Evolutionary conservation across 2,888 invertebrate species (phyloP), one percentile per base, ranked within the genome.

Genomic region (Asteroscopus sphinx): DNA sequence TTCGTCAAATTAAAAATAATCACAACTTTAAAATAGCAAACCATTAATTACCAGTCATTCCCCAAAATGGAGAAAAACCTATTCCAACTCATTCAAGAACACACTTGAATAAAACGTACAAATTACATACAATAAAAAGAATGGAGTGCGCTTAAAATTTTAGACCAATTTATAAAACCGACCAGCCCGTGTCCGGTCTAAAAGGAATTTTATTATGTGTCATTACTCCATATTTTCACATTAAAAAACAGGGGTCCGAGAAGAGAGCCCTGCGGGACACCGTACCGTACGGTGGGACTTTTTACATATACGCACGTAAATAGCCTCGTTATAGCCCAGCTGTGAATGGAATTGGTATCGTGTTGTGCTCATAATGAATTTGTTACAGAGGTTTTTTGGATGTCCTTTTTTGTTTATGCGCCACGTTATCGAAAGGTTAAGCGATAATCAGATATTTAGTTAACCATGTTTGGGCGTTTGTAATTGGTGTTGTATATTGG

Each of bases 281-380:
- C 58, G 35, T 53, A 68, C 58, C 52, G 76, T 75, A 73, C 80
- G 77, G 71, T 65, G 73, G 74, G 76, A 66, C 79, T 85, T 87
- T 89, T 86, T 81, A 76, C 79, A 78, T 84, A 83, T 77, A 74
- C 66, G 77, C 81, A 79, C 81, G 82, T 85, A 89, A 88, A 90
- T 89, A 87, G 85, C 82, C 85, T 86, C 83, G 85, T 88, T 90
- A 88, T 85, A 63, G 75, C 69, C 91, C 89, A 91, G 89, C 91
- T 92, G 92, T 91, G 92, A 91, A 87, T 88, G 77, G 82, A 91
- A 92, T 92, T 89, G 91, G 88, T 83, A 84, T 87, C 92, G 80
- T 86, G 90, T 88, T 73, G 89, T 73, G 86, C 73, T 80, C 74
- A 73, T 90, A 92, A 92, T 91, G 91, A 89, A 90, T 89, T 88